Evolutionary conservation across 1,140 invertebrate species (phyloP).

Genomic region (Caerostris extrusa): DNA sequence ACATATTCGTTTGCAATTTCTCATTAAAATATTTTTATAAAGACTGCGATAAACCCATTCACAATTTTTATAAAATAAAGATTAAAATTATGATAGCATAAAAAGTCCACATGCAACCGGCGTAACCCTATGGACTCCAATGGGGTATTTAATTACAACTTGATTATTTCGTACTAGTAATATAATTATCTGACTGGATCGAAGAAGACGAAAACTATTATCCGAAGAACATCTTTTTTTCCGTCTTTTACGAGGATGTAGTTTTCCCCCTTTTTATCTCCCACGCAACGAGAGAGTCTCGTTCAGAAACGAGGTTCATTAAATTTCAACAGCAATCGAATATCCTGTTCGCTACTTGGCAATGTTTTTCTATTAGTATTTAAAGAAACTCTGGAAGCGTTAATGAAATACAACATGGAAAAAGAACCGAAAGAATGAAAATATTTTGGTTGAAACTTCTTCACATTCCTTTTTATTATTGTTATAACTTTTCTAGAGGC

Average conservation of each 20-base stretch:
- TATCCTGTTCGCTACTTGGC: constrained; percentile 35
- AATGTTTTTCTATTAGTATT: constrained; percentile 44
- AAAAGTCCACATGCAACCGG: constrained; percentile 5
- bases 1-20: not conserved
- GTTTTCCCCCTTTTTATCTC: not conserved
- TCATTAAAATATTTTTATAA: constrained; percentile 13
- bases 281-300: not conserved
- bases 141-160: constrained; percentile 48
- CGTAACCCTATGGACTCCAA: constrained; percentile 12
- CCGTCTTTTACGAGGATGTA: not conserved
- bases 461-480: not conserved
- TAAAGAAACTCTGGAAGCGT: constrained; percentile 44
- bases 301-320: constrained; percentile 40
- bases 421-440: not conserved
- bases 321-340: constrained; percentile 47
- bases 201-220: constrained; percentile 24
- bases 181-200: constrained; percentile 34
- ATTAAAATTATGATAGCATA: constrained; percentile 28
- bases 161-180: constrained; percentile 21
- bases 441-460: not conserved
- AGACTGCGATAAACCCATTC: not conserved
- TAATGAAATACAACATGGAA: constrained; percentile 21
- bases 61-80: not conserved
- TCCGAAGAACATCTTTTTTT: constrained; percentile 36
- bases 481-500: not conserved